phyloP scores from a whole-genome alignment of 2,113 vertebrate species.

The Kryptolebias marmoratus region DNA sequence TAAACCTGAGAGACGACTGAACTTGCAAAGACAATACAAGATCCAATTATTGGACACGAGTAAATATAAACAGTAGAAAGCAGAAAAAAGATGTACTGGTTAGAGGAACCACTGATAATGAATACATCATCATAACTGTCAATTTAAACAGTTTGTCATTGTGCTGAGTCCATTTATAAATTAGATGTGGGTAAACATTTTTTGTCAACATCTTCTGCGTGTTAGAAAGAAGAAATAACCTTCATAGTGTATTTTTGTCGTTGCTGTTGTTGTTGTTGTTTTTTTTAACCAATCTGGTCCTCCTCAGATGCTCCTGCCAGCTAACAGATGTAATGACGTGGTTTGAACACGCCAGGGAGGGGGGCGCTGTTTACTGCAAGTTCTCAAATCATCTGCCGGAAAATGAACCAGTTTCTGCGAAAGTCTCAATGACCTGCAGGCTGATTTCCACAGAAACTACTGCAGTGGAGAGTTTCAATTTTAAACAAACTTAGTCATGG shows the following conservation, averaged over 20 bases:
- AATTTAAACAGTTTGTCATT: too few relatives aligned
- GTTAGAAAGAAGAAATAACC: too few relatives aligned
- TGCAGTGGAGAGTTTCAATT: neutral
- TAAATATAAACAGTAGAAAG: too few relatives aligned
- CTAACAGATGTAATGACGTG: constrained; percentile 25
- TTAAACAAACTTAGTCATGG: neutral
- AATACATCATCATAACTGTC: too few relatives aligned
- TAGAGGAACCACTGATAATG: too few relatives aligned
- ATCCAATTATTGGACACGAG: neutral
- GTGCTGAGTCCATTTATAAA: too few relatives aligned
- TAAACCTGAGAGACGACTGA: too few relatives aligned
- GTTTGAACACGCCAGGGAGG: constrained; percentile 4
- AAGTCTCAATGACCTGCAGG: neutral
- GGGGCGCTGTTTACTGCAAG: constrained; percentile 61
- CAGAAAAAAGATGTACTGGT: too few relatives aligned
- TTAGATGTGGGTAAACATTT: too few relatives aligned
- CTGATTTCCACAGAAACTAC: neutral
- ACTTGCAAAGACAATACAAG: too few relatives aligned
- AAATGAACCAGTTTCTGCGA: neutral
- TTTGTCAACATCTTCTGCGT: too few relatives aligned
- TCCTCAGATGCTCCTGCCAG: neutral
- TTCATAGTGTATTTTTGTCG: too few relatives aligned
- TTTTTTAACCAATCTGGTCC: neutral
- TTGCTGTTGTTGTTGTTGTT: neutral
- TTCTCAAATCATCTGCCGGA: neutral